These are phyloP conservation scores for Actinopyga echinites DNA, from an alignment of 53 echinoderm and acorn worm genomes.

Conservation along the genomic window DNA sequence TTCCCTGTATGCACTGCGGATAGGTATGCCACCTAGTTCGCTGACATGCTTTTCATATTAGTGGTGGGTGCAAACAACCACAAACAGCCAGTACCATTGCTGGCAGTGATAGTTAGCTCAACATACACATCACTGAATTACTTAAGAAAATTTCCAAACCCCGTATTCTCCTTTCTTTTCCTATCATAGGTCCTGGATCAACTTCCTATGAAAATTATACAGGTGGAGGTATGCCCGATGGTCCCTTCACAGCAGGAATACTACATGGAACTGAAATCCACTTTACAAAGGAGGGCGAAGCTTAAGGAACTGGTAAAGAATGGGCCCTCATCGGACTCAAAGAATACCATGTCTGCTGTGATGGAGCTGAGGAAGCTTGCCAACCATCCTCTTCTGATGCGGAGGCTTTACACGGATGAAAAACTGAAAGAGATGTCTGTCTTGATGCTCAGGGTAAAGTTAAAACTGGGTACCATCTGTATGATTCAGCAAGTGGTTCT, in stretches of 20 bases:
- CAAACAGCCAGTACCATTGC: no score
- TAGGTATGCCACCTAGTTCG: no score
- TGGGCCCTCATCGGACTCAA: background rate
- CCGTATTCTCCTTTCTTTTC: background rate
- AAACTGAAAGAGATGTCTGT: slow-evolving; percentile 87
- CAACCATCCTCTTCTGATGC: slow-evolving; percentile 81
- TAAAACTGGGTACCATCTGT: background rate
- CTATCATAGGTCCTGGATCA: slow-evolving; percentile 77
- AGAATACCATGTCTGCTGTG: slow-evolving; percentile 66
- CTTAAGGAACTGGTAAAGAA: background rate
- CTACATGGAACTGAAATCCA: slow-evolving; percentile 60
- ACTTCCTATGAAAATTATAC: slow-evolving; percentile 74
- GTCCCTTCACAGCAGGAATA: slow-evolving; percentile 53
- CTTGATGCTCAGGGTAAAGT: slow-evolving; percentile 90
- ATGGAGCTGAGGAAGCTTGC: slow-evolving; percentile 96
- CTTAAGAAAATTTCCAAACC: no score
- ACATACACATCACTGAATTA: no score
- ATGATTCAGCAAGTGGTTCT: no score
- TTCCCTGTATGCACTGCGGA: no score
- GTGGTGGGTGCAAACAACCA: no score
- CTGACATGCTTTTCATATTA: no score
- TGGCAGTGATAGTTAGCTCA: no score
- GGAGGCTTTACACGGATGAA: slow-evolving; percentile 71
- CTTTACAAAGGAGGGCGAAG: slow-evolving; percentile 37
- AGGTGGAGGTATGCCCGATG: slow-evolving; percentile 68